Evolutionary conservation across 2,888 invertebrate genomes (phyloP), one percentile per base, ranked within the genome.

Genomic region (Drosophila siamana): DNA sequence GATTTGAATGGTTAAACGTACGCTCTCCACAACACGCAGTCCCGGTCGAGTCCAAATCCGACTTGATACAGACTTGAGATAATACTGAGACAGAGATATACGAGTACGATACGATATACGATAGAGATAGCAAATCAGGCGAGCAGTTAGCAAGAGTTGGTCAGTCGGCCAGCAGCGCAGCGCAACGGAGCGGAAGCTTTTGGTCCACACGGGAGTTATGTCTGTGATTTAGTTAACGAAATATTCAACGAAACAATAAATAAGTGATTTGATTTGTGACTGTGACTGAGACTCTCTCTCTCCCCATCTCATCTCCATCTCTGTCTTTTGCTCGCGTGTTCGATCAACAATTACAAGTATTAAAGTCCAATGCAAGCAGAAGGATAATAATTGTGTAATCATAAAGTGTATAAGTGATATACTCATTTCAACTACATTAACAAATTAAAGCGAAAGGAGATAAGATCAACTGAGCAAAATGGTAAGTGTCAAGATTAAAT

Each of bases 1-100:
- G 89, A 89, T 90, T 90, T 90, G 83, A 91, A 88, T 84, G 89
- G 80, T 82, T 82, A 87, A 88, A 89, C 89, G 89, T 88, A 64
- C 88, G 87, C 63, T 70, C 71, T 62, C 44, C 68, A 28, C 11
- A 33, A 5, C 33, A 33, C 33, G 11, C 72, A 81, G 79, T 60
- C 70, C 67, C 85, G 68, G 80, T 78, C 79, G 82, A 87, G 77
- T 88, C 72, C 64, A 80, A 60, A 56, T 61, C 62, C 62, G 51
- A 67, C 67, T 50, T 54, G 50, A 57, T 19, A 67, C 44, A 73
- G 36, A 69, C 16, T n/a, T 33, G 33, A 33, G 30, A 33, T 33
- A 33, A n/a, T 33, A 56, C 43, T 51, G 47, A 50, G 44, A 22
- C 24, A 43, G 33, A 61, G 50, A 54, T 24, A 5, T 15, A 47